These are phyloP conservation scores for Channa maculata DNA, from an alignment of 2,113 vertebrate species.

Conservation along the genomic window DNA sequence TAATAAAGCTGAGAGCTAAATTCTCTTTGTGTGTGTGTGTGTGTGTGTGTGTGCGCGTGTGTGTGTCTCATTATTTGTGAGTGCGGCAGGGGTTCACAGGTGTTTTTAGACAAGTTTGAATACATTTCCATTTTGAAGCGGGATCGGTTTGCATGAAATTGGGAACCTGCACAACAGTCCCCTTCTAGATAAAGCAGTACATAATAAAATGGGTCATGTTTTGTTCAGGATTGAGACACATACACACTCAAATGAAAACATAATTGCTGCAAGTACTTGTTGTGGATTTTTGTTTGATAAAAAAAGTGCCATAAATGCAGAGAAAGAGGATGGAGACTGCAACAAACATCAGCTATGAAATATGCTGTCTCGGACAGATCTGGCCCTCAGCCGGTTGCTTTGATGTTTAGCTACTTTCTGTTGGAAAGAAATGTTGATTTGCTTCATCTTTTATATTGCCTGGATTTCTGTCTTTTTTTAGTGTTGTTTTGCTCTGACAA, in stretches of 20 bases:
- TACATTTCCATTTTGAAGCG: slow-evolving; percentile 79
- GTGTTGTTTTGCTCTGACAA: not conserved
- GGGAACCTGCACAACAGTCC: slow-evolving; percentile 65
- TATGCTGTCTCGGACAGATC: slow-evolving; percentile 29
- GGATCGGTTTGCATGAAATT: slow-evolving; percentile 71
- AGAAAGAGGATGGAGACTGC: not conserved
- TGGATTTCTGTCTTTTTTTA: not conserved
- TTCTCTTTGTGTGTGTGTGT: slow-evolving; percentile 19
- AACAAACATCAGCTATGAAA: slow-evolving; percentile 40
- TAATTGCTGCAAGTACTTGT: slow-evolving; percentile 18
- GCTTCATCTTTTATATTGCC: slow-evolving; percentile 16
- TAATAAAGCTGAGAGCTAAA: slow-evolving; percentile 53
- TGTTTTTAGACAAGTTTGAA: slow-evolving; percentile 75
- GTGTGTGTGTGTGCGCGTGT: slow-evolving; percentile 1
- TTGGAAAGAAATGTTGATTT: slow-evolving; percentile 9
- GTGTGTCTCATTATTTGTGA: slow-evolving; percentile 5
- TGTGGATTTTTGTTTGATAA: slow-evolving; percentile 12
- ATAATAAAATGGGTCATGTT: slow-evolving; percentile 67
- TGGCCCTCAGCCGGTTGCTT: slow-evolving; percentile 47
- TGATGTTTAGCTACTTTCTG: slow-evolving; percentile 47
- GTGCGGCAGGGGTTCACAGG: slow-evolving; percentile 69
- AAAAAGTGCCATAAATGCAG: slow-evolving; percentile 28
- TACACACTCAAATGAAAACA: not conserved
- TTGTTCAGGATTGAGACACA: slow-evolving; percentile 55
- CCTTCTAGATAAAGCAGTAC: slow-evolving; percentile 61